Evolutionary conservation across 2,797 vertebrate genomes (phyloP), one percentile per base, ranked within the genome.

Genomic region (Dallia pectoralis): DNA sequence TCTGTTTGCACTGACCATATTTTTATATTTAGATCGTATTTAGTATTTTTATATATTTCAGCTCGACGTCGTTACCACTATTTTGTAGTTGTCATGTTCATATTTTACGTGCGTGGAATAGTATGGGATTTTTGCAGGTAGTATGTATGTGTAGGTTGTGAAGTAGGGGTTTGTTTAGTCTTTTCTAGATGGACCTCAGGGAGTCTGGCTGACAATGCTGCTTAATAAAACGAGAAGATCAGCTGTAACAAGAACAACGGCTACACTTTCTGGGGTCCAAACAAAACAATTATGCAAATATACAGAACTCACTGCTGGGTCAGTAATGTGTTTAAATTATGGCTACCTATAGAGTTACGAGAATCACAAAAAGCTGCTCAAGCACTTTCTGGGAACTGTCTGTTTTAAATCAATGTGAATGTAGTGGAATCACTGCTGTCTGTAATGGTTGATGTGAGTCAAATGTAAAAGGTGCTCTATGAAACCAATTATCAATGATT

Each of bases 331-430:
- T 56, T 56, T 22, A 56, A 56, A 22, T n/a, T 22, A 25, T n/a
- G n/a, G n/a, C n/a, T n/a, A 56, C n/a, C 53, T 11, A 56, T 56
- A 22, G 8, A 56, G 8, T 9, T n/a, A 56, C 53, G 25, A 9
- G 53, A 22, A 22, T 2, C n/a, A 25, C 8, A 56, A 56, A 56
- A 56, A 7, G n/a, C n/a, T 56, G 51, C 51, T n/a, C 8, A n/a
- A 56, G 51, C 51, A 56, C 53, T 56, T 56, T 56, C n/a, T 11
- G 53, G 16, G 53, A 56, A 56, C 25, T 71, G 3, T 76, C 33
- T 83, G 59, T 47, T 81, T 75, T 75, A 40, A 81, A 81, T 74
- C 48, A 62, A n/a, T 82, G 18, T 59, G 14, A 64, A 77, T 71
- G 1, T 56, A 63, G 25, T 67, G 67, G n/a, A n/a, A n/a, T 14